Evolutionary conservation across 1,140 invertebrate species (phyloP).

Genomic region (Camponotus pennsylvanicus): DNA sequence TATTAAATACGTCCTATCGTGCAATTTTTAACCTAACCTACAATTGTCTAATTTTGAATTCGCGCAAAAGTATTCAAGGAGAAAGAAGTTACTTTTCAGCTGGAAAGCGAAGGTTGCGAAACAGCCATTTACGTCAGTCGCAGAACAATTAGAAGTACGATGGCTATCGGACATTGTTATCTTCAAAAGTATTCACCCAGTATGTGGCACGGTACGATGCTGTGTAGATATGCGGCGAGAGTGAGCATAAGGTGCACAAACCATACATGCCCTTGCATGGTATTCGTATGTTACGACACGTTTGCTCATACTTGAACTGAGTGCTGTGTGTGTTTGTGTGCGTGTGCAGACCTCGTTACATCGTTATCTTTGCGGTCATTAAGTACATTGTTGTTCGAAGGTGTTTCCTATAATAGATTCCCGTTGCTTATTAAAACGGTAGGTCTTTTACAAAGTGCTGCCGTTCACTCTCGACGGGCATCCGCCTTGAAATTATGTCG

Average conservation of each 20-base stretch:
- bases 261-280: conserved; percentile 75
- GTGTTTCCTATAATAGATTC: conserved; percentile 74
- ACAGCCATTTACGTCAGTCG: conserved; percentile 9
- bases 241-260: conserved; percentile 75
- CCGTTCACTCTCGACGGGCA: conserved; percentile 31
- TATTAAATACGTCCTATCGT: neutral
- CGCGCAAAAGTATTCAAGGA: neutral
- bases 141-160: conserved; percentile 58
- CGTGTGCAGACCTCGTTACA: conserved; percentile 37
- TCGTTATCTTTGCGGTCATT: conserved; percentile 69
- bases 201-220: conserved; percentile 67
- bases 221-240: conserved; percentile 69
- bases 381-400: conserved; percentile 68
- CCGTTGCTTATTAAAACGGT: conserved; percentile 73
- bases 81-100: neutral
- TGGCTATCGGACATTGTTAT: conserved; percentile 53
- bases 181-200: conserved; percentile 70
- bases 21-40: neutral
- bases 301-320: neutral
- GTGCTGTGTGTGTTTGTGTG: conserved; percentile 25
- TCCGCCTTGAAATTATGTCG: conserved; percentile 37
- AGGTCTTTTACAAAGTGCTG: conserved; percentile 48
- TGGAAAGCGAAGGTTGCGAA: neutral
- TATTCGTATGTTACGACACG: conserved; percentile 69
- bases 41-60: neutral